Conservation (phyloP, 2,797 vertebrate genomes). For the Halcyon leucocephala region DNA sequence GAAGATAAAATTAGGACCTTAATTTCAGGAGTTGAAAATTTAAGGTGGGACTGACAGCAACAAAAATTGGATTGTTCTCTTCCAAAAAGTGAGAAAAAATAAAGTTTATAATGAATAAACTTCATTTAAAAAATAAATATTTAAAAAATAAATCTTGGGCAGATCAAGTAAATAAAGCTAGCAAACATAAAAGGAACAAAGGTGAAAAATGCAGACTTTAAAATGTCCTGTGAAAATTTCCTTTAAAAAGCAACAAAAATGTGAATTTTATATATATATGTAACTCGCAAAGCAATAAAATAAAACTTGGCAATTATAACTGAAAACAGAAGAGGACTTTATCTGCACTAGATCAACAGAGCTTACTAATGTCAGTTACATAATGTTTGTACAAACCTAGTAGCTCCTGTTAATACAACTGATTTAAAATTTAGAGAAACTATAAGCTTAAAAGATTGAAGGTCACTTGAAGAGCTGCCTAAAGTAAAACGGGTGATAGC, state of each 20-base stretch:
- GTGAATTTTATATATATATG: background rate
- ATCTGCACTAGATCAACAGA: background rate
- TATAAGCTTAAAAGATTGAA: background rate
- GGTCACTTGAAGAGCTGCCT: background rate
- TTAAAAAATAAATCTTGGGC: no score
- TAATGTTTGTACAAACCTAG: background rate
- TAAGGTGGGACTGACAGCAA: background rate
- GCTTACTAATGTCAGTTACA: background rate
- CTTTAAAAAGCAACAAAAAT: background rate
- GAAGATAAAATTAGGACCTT: background rate
- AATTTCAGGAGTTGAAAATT: background rate
- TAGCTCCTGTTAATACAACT: background rate
- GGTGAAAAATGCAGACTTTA: background rate
- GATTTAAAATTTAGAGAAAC: background rate
- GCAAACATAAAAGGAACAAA: background rate
- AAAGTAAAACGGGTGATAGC: background rate
- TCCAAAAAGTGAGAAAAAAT: background rate
- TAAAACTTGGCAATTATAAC: background rate
- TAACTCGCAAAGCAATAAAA: background rate
- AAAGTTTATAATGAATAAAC: background rate
- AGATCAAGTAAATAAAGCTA: background rate
- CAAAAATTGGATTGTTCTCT: background rate
- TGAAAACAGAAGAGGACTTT: background rate
- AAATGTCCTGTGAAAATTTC: background rate
- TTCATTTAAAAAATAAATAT: no score